Percentiles rank a stretch among this genome's conserved stretches.
Evolutionary conservation across 1,140 invertebrate genomes (phyloP).

Genomic region (Kradibia gibbosae): DNA sequence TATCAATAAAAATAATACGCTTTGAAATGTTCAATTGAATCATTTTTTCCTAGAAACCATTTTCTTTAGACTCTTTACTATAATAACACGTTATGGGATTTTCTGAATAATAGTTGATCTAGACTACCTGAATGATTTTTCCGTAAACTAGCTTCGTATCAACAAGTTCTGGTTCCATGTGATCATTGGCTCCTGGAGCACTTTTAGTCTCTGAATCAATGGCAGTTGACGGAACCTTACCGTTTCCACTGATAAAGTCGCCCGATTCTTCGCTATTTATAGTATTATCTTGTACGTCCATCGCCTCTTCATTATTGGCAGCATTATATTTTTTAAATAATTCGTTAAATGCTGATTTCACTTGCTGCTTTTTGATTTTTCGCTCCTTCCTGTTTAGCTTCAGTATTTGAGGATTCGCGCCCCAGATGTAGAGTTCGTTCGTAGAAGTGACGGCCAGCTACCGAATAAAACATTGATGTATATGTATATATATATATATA

Average conservation of each 20-base stretch:
- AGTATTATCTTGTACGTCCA: slow-evolving; percentile 59
- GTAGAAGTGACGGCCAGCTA: slow-evolving; percentile 81
- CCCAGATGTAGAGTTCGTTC: slow-evolving; percentile 84
- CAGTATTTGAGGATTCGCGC: slow-evolving; percentile 83
- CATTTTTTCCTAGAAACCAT: too few relatives aligned
- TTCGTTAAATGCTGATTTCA: slow-evolving; percentile 18
- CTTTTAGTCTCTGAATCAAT: slow-evolving; percentile 60
- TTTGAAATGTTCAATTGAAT: too few relatives aligned
- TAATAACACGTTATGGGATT: too few relatives aligned
- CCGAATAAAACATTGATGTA: slow-evolving; percentile 49
- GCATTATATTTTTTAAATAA: slow-evolving; percentile 6
- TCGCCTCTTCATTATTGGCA: slow-evolving; percentile 47
- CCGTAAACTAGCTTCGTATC: slow-evolving; percentile 76
- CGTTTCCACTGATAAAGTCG: background rate
- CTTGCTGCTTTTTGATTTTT: slow-evolving; percentile 31
- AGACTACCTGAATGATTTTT: slow-evolving; percentile 74
- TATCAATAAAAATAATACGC: too few relatives aligned
- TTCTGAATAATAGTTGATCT: too few relatives aligned
- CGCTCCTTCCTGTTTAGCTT: slow-evolving; percentile 71
- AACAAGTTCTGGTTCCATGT: slow-evolving; percentile 75
- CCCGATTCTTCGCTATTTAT: slow-evolving; percentile 25
- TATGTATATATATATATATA: too few relatives aligned
- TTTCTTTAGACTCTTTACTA: too few relatives aligned
- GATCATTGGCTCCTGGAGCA: slow-evolving; percentile 58
- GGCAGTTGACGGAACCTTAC: background rate